A percentile compares a stretch with the other conserved stretches of the same genome.
These are phyloP conservation scores for Columbina picui DNA, from an alignment of 2,113 vertebrate species.

Conservation along the genomic window DNA sequence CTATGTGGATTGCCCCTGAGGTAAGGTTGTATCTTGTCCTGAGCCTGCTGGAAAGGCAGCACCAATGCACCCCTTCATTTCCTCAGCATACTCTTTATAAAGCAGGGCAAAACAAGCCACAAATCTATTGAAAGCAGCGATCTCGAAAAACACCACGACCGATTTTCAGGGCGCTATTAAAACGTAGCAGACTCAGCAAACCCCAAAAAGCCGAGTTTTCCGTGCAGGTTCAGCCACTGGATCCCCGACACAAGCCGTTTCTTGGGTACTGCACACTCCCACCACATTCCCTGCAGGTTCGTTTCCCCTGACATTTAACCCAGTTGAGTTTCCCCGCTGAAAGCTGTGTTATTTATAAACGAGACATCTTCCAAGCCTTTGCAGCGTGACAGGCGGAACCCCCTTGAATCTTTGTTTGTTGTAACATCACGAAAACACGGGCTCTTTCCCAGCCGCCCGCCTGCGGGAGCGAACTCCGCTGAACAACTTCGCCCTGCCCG, in stretches of 20 bases:
- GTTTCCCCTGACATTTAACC: background rate
- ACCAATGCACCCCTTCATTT: rapidly evolving
- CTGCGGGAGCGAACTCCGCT: background rate
- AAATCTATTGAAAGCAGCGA: background rate
- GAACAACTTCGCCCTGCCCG: rapidly evolving
- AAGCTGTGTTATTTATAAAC: background rate
- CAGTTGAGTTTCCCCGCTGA: background rate
- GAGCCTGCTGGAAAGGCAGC: background rate
- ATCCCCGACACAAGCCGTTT: background rate
- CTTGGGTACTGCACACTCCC: rapidly evolving
- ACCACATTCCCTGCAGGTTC: background rate
- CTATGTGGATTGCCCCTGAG: background rate
- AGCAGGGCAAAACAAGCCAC: background rate
- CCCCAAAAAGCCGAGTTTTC: background rate
- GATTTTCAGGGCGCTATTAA: background rate
- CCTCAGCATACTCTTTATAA: background rate
- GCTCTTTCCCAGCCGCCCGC: background rate
- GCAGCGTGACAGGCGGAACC: background rate
- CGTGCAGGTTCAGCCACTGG: background rate
- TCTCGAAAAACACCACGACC: background rate
- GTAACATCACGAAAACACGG: background rate
- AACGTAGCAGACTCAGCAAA: background rate
- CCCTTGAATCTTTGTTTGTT: background rate
- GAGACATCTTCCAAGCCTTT: background rate
- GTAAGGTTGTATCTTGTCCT: background rate